Evolutionary conservation across 1,140 invertebrate genomes (phyloP), one percentile per base, ranked within the genome.

Genomic region (Drosophila kepulauana): DNA sequence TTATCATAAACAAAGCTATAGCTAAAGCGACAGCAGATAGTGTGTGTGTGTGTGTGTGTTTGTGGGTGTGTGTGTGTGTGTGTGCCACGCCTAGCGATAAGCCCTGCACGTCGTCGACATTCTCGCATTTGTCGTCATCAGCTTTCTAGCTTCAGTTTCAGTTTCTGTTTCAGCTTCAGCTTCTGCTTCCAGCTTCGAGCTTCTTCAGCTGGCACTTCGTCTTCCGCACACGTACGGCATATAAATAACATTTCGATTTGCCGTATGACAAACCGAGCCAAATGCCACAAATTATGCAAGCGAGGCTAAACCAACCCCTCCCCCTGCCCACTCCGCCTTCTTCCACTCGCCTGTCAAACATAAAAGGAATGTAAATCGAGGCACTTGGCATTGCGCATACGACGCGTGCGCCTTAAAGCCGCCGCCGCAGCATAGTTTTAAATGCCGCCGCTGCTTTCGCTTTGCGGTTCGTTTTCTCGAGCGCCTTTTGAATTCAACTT

Each of bases 241-340:
- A 87, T 87, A 87, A 87, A 87, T 87, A 87, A 88, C 84, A 80
- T 87, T 87, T 87, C 84, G 84, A 87, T 87, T 87, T 87, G 84
- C 80, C 66, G 69, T 82, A 86, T 88, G 84, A 87, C 84, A 87
- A 87, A 80, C 79, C 70, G 67, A 80, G 65, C 76, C 84, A 54
- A 77, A 87, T 75, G 72, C 58, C 72, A 63, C 72, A 75, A 75
- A 75, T 75, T 69, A 70, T 69, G 72, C 72, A 68, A 43, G 64
- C 11, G 62, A 64, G 11, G 51, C 13, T 48, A 62, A 49, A 28
- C 11, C 45, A 57, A 7, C 20, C 43, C n/a, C 8, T 35, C 8
- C 20, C 13, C 25, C 20, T 1, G 7, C 5, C 16, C 52, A 10
- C 20, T 25, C 30, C 48, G 45, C 20, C 20, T 3, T 25, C 20